Conservation (phyloP, 2,797 vertebrate genomes). For the Sparidentex hasta region DNA sequence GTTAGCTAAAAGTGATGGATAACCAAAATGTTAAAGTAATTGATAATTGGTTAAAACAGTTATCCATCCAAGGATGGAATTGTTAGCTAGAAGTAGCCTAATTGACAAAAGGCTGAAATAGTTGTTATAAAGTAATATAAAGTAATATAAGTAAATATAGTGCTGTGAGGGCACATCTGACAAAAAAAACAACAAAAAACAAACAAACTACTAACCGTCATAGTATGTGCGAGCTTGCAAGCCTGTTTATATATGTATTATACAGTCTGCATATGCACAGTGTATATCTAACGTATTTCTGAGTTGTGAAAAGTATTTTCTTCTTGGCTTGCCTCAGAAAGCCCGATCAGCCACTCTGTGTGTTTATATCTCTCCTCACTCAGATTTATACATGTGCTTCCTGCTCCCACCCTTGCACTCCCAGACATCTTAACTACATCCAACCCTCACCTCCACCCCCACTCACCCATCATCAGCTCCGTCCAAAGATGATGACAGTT, state of each 20-base stretch:
- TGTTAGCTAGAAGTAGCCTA: background rate
- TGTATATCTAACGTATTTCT: conserved; percentile 34
- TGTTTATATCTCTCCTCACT: conserved; percentile 74
- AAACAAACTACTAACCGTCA: background rate
- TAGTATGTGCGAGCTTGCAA: background rate
- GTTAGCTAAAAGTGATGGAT: background rate
- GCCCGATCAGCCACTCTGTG: conserved; percentile 60
- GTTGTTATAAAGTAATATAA: background rate
- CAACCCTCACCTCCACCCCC: conserved; percentile 53
- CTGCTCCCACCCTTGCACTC: conserved; percentile 77
- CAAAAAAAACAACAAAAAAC: no score
- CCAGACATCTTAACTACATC: conserved; percentile 61
- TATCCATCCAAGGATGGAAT: no score
- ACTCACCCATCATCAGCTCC: conserved; percentile 67
- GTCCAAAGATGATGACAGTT: conserved; percentile 70
- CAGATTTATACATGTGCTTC: conserved; percentile 78
- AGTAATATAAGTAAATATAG: background rate
- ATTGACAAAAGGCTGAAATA: background rate
- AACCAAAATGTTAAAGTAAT: no score
- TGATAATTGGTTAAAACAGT: no score
- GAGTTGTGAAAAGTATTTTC: conserved; percentile 46
- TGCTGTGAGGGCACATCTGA: background rate
- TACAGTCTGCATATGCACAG: background rate
- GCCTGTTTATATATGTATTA: conserved; percentile 19
- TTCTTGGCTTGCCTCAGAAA: conserved; percentile 52